A percentile compares a stretch with the other conserved stretches of the same genome.
Evolutionary conservation across 2,888 invertebrate species (phyloP).

Genomic region (Girardia tigrina): DNA sequence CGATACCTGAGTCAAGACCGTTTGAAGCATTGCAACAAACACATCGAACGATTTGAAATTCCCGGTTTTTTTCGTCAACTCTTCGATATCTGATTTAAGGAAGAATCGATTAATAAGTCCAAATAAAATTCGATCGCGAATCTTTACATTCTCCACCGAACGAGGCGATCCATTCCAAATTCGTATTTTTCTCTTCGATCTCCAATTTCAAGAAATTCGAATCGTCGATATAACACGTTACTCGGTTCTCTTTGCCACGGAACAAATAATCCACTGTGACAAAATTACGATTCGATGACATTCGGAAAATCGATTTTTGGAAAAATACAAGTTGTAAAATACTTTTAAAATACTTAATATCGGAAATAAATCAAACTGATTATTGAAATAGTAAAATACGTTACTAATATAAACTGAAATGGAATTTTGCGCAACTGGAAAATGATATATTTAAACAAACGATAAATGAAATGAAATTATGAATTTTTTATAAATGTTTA

Average conservation of each 20-base stretch:
- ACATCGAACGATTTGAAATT: constrained; percentile 33
- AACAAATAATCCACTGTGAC: constrained; percentile 9
- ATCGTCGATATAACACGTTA: not conserved
- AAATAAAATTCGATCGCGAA: not conserved
- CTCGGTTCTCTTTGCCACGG: constrained; percentile 3
- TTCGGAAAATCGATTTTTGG: not conserved
- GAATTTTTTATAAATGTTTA: no score
- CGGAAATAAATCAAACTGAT: not conserved
- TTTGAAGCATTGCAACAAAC: constrained; percentile 29
- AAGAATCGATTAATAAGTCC: not conserved
- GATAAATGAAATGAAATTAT: no score
- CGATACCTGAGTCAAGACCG: constrained; percentile 29
- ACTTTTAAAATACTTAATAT: not conserved
- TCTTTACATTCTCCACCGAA: not conserved
- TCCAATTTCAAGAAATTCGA: not conserved
- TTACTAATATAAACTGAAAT: not conserved
- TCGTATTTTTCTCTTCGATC: constrained; percentile 13
- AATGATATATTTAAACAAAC: not conserved
- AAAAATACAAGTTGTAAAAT: not conserved
- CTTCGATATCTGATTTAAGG: constrained; percentile 29
- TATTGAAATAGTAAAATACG: not conserved
- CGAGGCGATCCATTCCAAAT: not conserved
- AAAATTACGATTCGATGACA: not conserved
- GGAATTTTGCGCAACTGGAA: not conserved
- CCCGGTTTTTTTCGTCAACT: constrained; percentile 32